These are phyloP conservation scores for Halichoeres trimaculatus DNA, from an alignment of 2,113 vertebrate genomes.

Conservation along the genomic window DNA sequence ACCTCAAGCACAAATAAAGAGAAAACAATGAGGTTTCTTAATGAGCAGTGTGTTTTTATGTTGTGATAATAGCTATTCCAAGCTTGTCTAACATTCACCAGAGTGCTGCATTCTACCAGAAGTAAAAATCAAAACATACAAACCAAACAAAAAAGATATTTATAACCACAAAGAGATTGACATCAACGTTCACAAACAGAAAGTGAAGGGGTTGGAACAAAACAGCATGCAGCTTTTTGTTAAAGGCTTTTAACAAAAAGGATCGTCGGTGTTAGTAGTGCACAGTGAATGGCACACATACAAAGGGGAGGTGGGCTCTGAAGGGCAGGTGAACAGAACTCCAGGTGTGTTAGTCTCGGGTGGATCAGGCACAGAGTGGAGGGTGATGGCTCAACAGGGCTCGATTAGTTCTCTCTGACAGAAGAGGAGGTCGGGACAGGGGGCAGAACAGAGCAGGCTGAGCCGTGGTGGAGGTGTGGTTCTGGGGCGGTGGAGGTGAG, in stretches of 20 bases:
- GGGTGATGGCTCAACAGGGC: conserved; percentile 88
- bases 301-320: conserved; percentile 66
- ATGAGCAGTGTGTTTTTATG: conserved; percentile 72
- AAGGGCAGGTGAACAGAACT: conserved; percentile 65
- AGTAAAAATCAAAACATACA: conserved; percentile 39
- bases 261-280: conserved; percentile 92
- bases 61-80: conserved; percentile 83
- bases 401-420: conserved; percentile 89
- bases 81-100: conserved; percentile 80
- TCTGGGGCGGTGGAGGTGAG: conserved; percentile 59
- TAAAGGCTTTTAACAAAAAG: conserved; percentile 88
- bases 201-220: conserved; percentile 73
- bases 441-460: conserved; percentile 93
- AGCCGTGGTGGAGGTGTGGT: conserved; percentile 86
- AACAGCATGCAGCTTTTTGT: conserved; percentile 86
- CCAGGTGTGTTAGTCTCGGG: conserved; percentile 76
- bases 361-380: conserved; percentile 81
- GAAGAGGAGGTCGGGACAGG: conserved; percentile 79
- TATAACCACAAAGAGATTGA: conserved; percentile 81
- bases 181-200: conserved; percentile 87
- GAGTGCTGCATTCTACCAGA: conserved; percentile 78
- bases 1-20: conserved; percentile 92
- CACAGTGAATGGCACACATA: conserved; percentile 85
- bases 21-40: conserved; percentile 72
- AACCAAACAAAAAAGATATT: conserved; percentile 74